Evolutionary conservation across 2,797 vertebrate species (phyloP).

Genomic region (Pipistrellus pygmaeus): DNA sequence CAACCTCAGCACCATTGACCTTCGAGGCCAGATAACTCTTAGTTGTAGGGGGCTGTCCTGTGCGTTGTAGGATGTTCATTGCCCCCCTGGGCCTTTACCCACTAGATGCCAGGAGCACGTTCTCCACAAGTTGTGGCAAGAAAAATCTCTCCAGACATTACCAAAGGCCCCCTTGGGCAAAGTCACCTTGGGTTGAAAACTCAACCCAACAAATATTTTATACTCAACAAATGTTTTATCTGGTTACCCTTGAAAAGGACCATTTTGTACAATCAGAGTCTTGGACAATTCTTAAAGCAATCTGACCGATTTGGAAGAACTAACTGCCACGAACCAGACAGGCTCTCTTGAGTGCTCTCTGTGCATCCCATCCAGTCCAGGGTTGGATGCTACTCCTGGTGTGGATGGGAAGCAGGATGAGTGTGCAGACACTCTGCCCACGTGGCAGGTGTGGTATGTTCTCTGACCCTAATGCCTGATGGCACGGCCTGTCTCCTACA

Average conservation of each 20-base stretch:
- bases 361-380: background rate
- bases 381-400: background rate
- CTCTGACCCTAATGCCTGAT: background rate
- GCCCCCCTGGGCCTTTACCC: background rate
- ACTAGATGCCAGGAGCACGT: background rate
- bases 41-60: background rate
- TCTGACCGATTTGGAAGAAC: background rate
- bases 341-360: background rate
- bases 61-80: background rate
- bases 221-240: background rate
- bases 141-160: background rate
- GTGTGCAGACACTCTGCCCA: background rate
- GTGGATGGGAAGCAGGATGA: background rate
- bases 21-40: background rate
- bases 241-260: background rate
- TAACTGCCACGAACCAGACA: background rate
- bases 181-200: background rate
- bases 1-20: background rate
- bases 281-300: background rate
- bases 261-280: background rate
- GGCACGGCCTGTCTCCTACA: background rate
- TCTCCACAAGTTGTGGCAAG: background rate
- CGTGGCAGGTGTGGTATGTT: accelerated
- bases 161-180: background rate
- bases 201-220: background rate